phyloP scores from a whole-genome alignment of 2,888 invertebrate genomes.

The Lobophora halterata region DNA sequence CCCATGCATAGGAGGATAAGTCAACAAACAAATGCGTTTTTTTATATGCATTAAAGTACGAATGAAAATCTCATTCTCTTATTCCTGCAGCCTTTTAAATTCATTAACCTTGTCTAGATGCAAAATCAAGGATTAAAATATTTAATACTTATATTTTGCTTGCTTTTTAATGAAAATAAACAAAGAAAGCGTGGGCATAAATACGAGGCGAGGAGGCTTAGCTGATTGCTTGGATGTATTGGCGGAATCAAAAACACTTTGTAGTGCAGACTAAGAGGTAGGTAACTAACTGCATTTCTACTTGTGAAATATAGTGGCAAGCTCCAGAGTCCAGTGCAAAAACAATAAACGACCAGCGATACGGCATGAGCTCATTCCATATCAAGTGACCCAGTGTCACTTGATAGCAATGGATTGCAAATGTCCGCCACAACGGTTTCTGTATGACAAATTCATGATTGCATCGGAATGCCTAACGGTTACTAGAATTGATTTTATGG shows the following conservation, averaged over 20 bases:
- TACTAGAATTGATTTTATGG: neutral
- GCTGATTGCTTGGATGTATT: no score
- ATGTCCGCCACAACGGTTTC: slow-evolving; percentile 19
- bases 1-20: slow-evolving; percentile 8
- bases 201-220: no score
- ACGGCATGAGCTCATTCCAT: slow-evolving; percentile 34
- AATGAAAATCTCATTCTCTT: no score
- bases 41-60: slow-evolving; percentile 4
- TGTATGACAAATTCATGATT: slow-evolving; percentile 18
- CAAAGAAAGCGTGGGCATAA: no score
- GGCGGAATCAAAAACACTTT: no score
- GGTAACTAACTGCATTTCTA: slow-evolving; percentile 3
- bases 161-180: no score
- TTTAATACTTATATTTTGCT: no score
- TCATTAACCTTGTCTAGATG: no score
- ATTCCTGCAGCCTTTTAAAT: no score
- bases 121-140: no score
- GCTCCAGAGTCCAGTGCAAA: slow-evolving; percentile 6
- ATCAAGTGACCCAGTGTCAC: slow-evolving; percentile 46
- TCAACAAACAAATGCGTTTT: slow-evolving; percentile 6
- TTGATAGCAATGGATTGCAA: slow-evolving; percentile 29
- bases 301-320: neutral
- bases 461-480: neutral
- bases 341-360: slow-evolving; percentile 18
- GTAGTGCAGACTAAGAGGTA: no score